phyloP scores from a whole-genome alignment of 2,888 invertebrate species.

The Bugula neritina region DNA sequence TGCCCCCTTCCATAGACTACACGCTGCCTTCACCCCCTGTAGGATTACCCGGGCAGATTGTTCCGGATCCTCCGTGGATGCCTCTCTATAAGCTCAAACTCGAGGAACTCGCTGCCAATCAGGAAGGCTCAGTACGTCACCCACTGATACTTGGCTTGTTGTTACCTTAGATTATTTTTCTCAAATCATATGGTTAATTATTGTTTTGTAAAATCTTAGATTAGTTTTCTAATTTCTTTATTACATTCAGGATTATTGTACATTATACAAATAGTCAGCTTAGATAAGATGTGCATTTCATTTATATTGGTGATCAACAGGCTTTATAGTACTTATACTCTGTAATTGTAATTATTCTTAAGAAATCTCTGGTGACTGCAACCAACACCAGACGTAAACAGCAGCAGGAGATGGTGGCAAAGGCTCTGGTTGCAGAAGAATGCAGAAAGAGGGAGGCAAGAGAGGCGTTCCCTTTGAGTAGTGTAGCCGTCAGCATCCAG shows the following conservation, averaged over 20 bases:
- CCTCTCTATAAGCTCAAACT: constrained; percentile 96
- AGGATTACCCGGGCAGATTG: constrained; percentile 73
- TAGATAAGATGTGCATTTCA: too few relatives aligned
- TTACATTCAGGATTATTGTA: too few relatives aligned
- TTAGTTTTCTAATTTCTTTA: too few relatives aligned
- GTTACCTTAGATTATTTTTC: too few relatives aligned
- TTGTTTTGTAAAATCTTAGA: too few relatives aligned
- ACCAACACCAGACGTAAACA: constrained; percentile 98
- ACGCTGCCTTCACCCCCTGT: constrained; percentile 97
- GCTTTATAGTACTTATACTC: too few relatives aligned
- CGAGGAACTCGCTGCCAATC: constrained; percentile 95
- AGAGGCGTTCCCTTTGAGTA: constrained; percentile 89
- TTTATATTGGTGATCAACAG: too few relatives aligned
- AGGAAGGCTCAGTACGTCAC: constrained; percentile 66
- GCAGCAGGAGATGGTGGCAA: constrained; percentile 93
- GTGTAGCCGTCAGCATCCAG: constrained; percentile 74
- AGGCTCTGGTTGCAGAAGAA: constrained; percentile 88
- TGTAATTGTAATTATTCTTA: too few relatives aligned
- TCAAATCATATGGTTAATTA: too few relatives aligned
- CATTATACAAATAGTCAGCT: too few relatives aligned
- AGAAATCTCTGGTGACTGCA: constrained; percentile 80
- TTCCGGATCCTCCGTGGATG: constrained; percentile 98
- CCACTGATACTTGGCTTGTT: too few relatives aligned
- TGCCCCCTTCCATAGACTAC: constrained; percentile 97
- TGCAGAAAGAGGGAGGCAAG: constrained; percentile 90